Percentiles rank a stretch among this genome's conserved stretches.
Evolutionary conservation across 2,888 invertebrate species (phyloP).

Genomic region (Lissonota sp.): DNA sequence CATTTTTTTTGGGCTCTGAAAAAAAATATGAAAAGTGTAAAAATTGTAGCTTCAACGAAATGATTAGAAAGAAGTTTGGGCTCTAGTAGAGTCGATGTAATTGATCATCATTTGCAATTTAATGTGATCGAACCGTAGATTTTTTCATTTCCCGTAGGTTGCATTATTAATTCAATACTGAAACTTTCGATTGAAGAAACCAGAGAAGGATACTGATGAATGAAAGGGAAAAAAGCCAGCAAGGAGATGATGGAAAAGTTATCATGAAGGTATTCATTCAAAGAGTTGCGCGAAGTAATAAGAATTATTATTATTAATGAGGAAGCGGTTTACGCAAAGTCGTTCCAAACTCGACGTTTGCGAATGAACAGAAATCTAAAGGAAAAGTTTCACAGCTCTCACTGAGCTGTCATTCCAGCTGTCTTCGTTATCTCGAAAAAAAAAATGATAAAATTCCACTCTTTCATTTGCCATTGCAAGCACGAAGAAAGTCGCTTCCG

Average conservation of each 20-base stretch:
- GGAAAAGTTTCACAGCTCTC: slow-evolving; percentile 44
- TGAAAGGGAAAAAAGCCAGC: slow-evolving; percentile 44
- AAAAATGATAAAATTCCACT: slow-evolving; percentile 17
- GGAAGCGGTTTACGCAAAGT: slow-evolving; percentile 67
- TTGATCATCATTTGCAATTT: background rate
- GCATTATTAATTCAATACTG: slow-evolving; percentile 66
- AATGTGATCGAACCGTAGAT: background rate
- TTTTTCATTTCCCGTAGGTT: background rate
- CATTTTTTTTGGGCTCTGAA: too few relatives aligned
- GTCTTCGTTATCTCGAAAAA: slow-evolving; percentile 36
- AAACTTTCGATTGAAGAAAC: slow-evolving; percentile 2
- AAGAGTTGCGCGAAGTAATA: slow-evolving; percentile 66
- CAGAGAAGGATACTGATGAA: background rate
- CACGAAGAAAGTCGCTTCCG: background rate
- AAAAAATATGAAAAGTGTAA: too few relatives aligned
- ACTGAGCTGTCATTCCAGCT: slow-evolving; percentile 18
- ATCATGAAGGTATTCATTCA: slow-evolving; percentile 66
- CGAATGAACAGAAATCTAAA: slow-evolving; percentile 19
- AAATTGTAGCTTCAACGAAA: too few relatives aligned
- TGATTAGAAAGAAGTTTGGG: too few relatives aligned
- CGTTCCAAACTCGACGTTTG: slow-evolving; percentile 28
- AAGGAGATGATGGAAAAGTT: slow-evolving; percentile 64
- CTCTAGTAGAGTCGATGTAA: too few relatives aligned
- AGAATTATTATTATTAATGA: slow-evolving; percentile 68
- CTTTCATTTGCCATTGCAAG: slow-evolving; percentile 36